Percentiles rank a stretch among this genome's conserved stretches.
phyloP scores from a whole-genome alignment of 2,888 invertebrate species.

The Sericinus montela region DNA sequence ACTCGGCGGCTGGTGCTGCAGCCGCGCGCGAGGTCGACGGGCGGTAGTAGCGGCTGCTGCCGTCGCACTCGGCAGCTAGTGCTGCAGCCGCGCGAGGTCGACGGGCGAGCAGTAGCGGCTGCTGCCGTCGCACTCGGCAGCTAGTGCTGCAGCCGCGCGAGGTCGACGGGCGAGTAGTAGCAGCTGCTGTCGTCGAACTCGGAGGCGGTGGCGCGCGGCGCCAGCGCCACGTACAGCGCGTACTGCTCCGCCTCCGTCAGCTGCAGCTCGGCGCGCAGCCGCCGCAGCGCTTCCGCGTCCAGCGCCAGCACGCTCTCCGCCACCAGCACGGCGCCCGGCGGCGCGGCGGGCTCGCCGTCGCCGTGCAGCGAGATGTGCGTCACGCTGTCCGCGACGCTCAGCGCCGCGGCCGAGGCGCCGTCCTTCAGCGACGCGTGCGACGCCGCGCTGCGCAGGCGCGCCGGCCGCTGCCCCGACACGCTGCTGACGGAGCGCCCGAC shows the following conservation, averaged over 20 bases:
- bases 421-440: conserved; percentile 68
- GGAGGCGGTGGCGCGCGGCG: conserved; percentile 91
- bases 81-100: no score
- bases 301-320: conserved; percentile 75
- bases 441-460: conserved; percentile 60
- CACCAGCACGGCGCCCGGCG: conserved; percentile 78
- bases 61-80: no score
- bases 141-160: no score
- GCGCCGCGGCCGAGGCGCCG: conserved; percentile 54
- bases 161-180: conserved; percentile 92
- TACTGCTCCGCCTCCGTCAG: conserved; percentile 93
- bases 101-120: no score
- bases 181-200: conserved; percentile 94
- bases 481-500: conserved; percentile 81
- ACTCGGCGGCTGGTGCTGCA: no score
- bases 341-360: conserved; percentile 59
- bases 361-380: conserved; percentile 84
- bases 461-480: conserved; percentile 79
- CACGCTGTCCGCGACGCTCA: conserved; percentile 78
- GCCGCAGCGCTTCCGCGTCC: conserved; percentile 59
- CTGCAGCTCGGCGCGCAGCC: conserved; percentile 80
- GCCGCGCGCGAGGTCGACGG: no score
- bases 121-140: no score
- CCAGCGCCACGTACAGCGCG: conserved; percentile 91
- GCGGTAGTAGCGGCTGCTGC: no score